A percentile compares a stretch with the other conserved stretches of the same genome.
Conservation (phyloP, 1,140 invertebrate species). For the Oryzaephilus surinamensis region DNA sequence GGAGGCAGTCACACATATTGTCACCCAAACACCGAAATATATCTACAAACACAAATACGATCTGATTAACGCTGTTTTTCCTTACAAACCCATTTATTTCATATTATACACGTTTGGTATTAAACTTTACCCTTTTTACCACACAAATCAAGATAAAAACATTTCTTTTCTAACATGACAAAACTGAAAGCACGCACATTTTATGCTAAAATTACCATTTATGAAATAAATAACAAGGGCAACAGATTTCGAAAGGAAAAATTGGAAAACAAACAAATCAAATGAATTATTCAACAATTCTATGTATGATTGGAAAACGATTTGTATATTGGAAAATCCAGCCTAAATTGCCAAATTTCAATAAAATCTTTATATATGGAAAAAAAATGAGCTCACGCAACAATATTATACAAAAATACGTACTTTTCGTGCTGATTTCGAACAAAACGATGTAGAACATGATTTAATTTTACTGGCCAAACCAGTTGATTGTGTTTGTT, state of each 20-base stretch:
- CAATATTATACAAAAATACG: no score
- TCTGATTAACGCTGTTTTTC: no score
- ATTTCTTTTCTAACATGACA: no score
- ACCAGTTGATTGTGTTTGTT: constrained; percentile 34
- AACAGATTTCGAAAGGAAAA: neutral
- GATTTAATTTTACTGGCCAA: constrained; percentile 35
- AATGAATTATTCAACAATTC: neutral
- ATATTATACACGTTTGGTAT: neutral
- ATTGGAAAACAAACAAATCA: neutral
- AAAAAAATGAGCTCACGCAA: no score
- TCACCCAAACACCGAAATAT: constrained; percentile 78
- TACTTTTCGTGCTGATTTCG: constrained; percentile 58
- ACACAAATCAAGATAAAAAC: no score
- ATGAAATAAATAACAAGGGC: neutral
- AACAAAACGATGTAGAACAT: constrained; percentile 57
- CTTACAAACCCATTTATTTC: neutral
- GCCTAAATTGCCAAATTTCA: neutral
- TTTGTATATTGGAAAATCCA: neutral
- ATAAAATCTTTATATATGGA: no score
- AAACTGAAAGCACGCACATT: no score
- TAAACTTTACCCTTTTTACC: no score
- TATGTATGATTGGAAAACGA: neutral
- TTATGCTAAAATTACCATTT: neutral
- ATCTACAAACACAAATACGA: constrained; percentile 55
- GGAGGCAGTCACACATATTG: constrained; percentile 68